Evolutionary conservation across 2,113 vertebrate species (phyloP).

Genomic region (Proteles cristata): DNA sequence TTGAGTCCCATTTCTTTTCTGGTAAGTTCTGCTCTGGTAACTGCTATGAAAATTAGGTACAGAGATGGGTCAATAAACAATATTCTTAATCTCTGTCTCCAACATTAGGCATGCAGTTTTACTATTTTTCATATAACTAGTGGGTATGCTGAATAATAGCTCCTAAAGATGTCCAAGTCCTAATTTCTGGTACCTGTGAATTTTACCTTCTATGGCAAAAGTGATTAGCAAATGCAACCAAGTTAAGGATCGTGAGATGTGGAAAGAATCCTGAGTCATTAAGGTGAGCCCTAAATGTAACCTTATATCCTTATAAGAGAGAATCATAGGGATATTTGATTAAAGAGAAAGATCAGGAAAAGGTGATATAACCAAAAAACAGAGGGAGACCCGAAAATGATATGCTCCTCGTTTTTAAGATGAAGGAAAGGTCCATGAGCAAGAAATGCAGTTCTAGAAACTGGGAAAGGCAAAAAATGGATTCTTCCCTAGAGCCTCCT

Average conservation of each 20-base stretch:
- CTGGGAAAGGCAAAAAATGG: not conserved
- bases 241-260: not conserved
- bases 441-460: not conserved
- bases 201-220: not conserved
- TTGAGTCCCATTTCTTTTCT: conserved; percentile 47
- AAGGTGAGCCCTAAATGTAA: not conserved
- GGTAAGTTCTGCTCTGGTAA: conserved; percentile 21
- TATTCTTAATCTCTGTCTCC: conserved; percentile 1
- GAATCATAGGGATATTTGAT: not conserved
- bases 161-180: not conserved
- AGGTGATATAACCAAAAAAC: not conserved
- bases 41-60: conserved; percentile 2
- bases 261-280: not conserved
- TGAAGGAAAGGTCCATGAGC: not conserved
- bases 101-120: not conserved
- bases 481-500: not conserved
- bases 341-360: not conserved
- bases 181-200: not conserved
- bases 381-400: not conserved
- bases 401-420: not conserved
- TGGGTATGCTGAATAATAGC: not conserved
- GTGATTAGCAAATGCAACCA: not conserved
- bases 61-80: not conserved
- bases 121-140: not conserved
- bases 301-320: not conserved